Evolutionary conservation across 1,140 invertebrate genomes (phyloP).

Genomic region (Drosophila pectinifera): DNA sequence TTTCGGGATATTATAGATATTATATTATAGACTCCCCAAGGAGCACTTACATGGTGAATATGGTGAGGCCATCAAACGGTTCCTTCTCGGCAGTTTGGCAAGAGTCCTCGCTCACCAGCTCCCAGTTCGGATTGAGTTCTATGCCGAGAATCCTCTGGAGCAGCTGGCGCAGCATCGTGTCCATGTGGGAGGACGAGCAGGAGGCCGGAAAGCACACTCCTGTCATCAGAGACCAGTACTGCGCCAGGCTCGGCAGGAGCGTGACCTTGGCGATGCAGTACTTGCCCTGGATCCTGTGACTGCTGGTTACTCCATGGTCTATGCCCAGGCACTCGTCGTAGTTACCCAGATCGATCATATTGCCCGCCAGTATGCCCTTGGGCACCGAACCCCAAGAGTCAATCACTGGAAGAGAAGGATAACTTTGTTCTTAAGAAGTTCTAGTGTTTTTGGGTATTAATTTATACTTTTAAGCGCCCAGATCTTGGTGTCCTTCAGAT

Average conservation of each 20-base stretch:
- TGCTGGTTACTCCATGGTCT: slow-evolving; percentile 10
- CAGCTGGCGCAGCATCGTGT: slow-evolving; percentile 29
- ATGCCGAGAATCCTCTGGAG: slow-evolving; percentile 30
- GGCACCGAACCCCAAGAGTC: slow-evolving; percentile 63
- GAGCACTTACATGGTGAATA: slow-evolving; percentile 60
- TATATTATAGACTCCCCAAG: no score
- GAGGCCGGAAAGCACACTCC: slow-evolving; percentile 49
- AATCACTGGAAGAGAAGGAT: slow-evolving; percentile 27
- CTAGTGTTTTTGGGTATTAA: neutral
- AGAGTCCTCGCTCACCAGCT: slow-evolving; percentile 11
- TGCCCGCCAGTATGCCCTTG: slow-evolving; percentile 48
- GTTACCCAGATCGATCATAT: slow-evolving; percentile 52
- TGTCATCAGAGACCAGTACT: slow-evolving; percentile 7
- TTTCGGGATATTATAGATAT: no score
- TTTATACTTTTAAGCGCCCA: slow-evolving; percentile 40
- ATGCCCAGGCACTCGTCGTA: slow-evolving; percentile 55
- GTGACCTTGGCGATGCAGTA: slow-evolving; percentile 31
- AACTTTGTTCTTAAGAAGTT: neutral
- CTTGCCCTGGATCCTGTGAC: slow-evolving; percentile 39
- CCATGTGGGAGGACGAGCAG: slow-evolving; percentile 40
- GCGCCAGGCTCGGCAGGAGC: neutral
- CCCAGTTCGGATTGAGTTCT: neutral
- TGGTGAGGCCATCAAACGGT: slow-evolving; percentile 36
- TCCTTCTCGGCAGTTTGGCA: slow-evolving; percentile 41
- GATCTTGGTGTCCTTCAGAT: neutral